Conservation (phyloP, 2,888 invertebrate genomes). For the Drosophila incognita region DNA sequence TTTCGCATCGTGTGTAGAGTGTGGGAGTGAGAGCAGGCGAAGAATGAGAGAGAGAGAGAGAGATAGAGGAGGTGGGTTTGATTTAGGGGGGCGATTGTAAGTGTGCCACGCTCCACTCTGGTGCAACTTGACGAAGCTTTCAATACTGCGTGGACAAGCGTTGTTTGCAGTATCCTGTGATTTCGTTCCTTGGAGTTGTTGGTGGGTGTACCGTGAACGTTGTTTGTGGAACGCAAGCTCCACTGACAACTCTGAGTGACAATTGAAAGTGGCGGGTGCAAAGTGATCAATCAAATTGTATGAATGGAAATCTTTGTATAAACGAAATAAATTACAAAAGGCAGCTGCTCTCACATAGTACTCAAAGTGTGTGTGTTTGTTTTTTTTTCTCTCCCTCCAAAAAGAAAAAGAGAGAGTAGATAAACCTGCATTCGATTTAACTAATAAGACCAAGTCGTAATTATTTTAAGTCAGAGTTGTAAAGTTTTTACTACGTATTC, state of each 20-base stretch:
- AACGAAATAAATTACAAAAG: background rate
- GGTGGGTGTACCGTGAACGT: background rate
- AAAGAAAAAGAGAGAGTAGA: background rate
- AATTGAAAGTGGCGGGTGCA: background rate
- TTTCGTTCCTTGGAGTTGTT: slow-evolving; percentile 3
- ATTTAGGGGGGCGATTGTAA: slow-evolving; percentile 40
- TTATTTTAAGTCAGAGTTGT: background rate
- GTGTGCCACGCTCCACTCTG: slow-evolving; percentile 59
- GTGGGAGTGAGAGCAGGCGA: slow-evolving; percentile 2
- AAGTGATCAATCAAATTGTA: slow-evolving; percentile 7
- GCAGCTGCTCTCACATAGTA: background rate
- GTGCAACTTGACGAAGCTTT: slow-evolving; percentile 48
- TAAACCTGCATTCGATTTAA: background rate
- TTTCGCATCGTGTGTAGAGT: slow-evolving; percentile 11
- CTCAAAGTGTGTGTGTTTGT: background rate
- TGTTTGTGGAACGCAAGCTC: slow-evolving; percentile 53
- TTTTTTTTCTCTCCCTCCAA: background rate
- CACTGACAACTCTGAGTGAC: slow-evolving; percentile 3
- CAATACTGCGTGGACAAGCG: slow-evolving; percentile 13
- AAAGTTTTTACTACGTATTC: background rate
- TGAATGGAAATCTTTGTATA: slow-evolving; percentile 1
- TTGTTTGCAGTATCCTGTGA: slow-evolving; percentile 28
- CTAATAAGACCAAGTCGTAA: background rate
- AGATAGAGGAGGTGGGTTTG: slow-evolving; percentile 7
- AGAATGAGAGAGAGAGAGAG: slow-evolving; percentile 1